A percentile compares a stretch with the other conserved stretches of the same genome.
Conservation (phyloP, 2,888 invertebrate species). For the Lasioglossum pauxillum region DNA sequence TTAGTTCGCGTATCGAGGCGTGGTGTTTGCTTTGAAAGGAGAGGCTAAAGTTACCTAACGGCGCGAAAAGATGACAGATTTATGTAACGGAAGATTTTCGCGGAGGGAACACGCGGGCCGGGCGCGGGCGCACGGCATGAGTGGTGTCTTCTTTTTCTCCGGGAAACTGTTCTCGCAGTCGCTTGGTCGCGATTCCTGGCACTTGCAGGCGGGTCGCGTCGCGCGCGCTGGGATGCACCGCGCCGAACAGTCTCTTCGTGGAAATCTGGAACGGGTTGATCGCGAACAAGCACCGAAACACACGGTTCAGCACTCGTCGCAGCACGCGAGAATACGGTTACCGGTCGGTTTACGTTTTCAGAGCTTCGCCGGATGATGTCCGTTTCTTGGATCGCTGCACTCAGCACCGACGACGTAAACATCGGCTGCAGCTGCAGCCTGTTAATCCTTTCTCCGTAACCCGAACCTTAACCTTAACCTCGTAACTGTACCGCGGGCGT, state of each 20-base stretch:
- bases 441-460: slow-evolving; percentile 63
- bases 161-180: neutral
- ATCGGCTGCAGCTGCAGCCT: slow-evolving; percentile 64
- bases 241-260: neutral
- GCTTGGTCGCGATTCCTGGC: neutral
- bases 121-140: neutral
- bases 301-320: slow-evolving; percentile 31
- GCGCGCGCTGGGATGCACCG: neutral
- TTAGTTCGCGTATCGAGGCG: neutral
- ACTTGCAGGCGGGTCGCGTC: neutral
- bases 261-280: slow-evolving; percentile 30
- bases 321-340: slow-evolving; percentile 10
- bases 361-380: slow-evolving; percentile 63
- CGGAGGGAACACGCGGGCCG: neutral
- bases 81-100: slow-evolving; percentile 2
- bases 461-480: slow-evolving; percentile 28
- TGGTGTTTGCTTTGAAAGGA: neutral
- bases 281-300: slow-evolving; percentile 30
- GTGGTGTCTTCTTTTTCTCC: neutral
- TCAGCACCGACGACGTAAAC: slow-evolving; percentile 68
- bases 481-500: slow-evolving; percentile 56
- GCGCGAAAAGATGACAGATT: neutral
- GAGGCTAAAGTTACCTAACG: neutral
- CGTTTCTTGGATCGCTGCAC: slow-evolving; percentile 73
- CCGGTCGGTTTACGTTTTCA: slow-evolving; percentile 72